Base-by-base conservation (phyloP, 1,140 invertebrate species). In the Apis florea region DNA sequence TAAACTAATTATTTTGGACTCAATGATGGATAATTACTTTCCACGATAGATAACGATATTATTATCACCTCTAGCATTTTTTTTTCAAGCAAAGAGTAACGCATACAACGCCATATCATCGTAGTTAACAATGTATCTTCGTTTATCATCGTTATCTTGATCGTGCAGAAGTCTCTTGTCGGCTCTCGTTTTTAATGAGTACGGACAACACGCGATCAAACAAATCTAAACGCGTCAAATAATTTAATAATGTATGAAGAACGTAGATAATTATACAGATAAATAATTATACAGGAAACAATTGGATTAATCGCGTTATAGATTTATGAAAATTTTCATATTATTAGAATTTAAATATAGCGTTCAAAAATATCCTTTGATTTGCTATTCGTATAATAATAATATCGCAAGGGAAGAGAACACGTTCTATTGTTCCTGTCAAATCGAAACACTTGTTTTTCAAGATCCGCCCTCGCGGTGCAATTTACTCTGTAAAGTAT, bases 401-500 rank as follows among this genome's bases (percentile, higher is more conserved):
- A 77, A 73, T 66, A 49, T 66, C 31, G 56, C 61, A 58, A 58
- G 31, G 6, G 4, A 40, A 69, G 11, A 59, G n/a, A 40, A 40
- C 4, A 2, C 24, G 17, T 58, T 12, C 59, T 53, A 81, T 76
- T 76, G 72, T 82, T 21, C 58, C 66, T 49, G 58, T 82, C 66
- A 81, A 81, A 83, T 83, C 82, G 79, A 83, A 53, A 83, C 79
- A 82, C 79, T 87, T 85, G 86, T 87, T 87, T 87, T 80, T 71
- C 72, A 59, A 76, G 72, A 70, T 70, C 69, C 70, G n/a, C 77
- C 81, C 76, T 84, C 76, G 78, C 88, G 85, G 86, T 89, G 87
- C 87, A 91, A 90, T 91, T 89, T 85, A 88, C 87, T 84, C 69
- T 40, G 79, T 75, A 79, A 83, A 84, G 83, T 83, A 87, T 79